Evolutionary conservation across 2,888 invertebrate genomes (phyloP).

Genomic region (Papilio gigon): DNA sequence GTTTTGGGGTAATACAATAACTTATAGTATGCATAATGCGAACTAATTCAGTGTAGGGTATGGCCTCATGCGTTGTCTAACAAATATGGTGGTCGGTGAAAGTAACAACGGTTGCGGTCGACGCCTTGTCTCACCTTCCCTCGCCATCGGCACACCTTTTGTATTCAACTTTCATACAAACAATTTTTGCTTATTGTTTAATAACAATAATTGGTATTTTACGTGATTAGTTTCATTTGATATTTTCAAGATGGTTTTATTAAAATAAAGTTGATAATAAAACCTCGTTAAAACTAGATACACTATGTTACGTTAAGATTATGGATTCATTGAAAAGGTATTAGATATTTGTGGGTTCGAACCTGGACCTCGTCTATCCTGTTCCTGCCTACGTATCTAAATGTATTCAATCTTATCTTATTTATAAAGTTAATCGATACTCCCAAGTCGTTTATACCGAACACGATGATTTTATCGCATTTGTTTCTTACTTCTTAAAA

Average conservation of each 20-base stretch:
- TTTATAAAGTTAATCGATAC: conserved; percentile 14
- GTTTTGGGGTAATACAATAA: conserved; percentile 10
- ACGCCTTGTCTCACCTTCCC: conserved; percentile 47
- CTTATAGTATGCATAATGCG: conserved; percentile 7
- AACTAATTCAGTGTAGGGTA: conserved; percentile 34
- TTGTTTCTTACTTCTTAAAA: neutral
- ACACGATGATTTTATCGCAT: conserved; percentile 2
- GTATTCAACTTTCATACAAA: neutral
- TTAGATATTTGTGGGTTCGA: neutral
- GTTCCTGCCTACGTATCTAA: conserved; percentile 32
- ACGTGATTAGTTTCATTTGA: neutral
- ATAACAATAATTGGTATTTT: neutral
- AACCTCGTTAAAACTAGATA: too few relatives aligned
- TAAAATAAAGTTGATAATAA: neutral
- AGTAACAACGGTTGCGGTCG: conserved; percentile 50
- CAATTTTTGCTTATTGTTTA: conserved; percentile 1
- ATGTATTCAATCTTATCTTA: conserved; percentile 2
- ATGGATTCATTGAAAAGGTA: too few relatives aligned
- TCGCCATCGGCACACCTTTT: neutral
- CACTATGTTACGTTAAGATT: too few relatives aligned
- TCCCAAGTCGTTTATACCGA: conserved; percentile 13
- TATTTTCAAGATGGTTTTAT: neutral
- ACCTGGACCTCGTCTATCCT: neutral
- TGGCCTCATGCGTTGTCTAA: conserved; percentile 44
- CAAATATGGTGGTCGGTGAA: conserved; percentile 54